These are phyloP conservation scores for Poeciliopsis presidionis DNA, from an alignment of 2,797 vertebrate genomes.

Conservation along the genomic window DNA sequence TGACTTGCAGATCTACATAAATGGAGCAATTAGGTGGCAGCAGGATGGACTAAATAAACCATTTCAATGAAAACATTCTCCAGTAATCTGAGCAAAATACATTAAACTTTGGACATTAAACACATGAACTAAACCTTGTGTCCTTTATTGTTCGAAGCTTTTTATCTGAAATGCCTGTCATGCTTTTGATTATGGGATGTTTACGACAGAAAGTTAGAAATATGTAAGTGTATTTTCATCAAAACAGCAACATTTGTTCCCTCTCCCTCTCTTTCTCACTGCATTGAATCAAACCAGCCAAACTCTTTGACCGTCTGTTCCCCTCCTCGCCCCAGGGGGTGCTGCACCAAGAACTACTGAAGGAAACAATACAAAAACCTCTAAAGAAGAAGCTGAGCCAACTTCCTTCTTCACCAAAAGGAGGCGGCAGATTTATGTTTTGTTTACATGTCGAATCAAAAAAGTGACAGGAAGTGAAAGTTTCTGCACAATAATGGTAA, in stretches of 20 bases:
- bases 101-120: not conserved
- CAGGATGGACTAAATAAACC: not conserved
- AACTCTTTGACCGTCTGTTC: too few relatives aligned
- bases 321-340: too few relatives aligned
- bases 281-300: too few relatives aligned
- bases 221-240: too few relatives aligned
- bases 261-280: too few relatives aligned
- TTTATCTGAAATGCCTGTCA: not conserved
- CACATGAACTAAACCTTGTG: not conserved
- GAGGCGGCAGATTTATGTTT: not conserved
- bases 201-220: not conserved
- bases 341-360: too few relatives aligned
- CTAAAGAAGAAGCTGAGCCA: too few relatives aligned
- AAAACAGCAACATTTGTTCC: too few relatives aligned
- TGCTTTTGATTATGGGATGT: not conserved
- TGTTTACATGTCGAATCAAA: not conserved
- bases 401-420: too few relatives aligned
- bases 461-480: not conserved
- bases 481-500: too few relatives aligned
- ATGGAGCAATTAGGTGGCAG: not conserved
- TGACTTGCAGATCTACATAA: slow-evolving; percentile 14
- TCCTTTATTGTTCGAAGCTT: not conserved
- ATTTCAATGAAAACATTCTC: not conserved
- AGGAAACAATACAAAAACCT: too few relatives aligned
- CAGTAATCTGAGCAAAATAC: not conserved